These are phyloP conservation scores for Watersipora subatra DNA, from an alignment of 1,140 invertebrate species.

Conservation along the genomic window DNA sequence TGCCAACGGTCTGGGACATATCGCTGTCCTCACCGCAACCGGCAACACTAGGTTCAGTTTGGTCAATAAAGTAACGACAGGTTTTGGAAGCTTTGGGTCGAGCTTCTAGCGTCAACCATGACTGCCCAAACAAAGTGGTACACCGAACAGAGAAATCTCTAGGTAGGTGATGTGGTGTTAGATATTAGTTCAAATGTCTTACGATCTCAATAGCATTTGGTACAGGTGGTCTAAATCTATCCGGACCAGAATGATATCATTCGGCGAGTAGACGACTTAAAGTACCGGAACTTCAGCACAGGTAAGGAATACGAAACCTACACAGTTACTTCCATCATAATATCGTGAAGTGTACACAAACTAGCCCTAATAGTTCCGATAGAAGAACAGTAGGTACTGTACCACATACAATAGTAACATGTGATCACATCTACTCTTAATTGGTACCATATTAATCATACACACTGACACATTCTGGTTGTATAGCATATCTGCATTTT, in stretches of 20 bases:
- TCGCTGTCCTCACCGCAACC: background rate
- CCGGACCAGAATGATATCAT: background rate
- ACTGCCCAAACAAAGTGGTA: background rate
- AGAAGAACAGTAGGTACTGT: too few species aligned
- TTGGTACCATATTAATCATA: too few species aligned
- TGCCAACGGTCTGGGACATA: background rate
- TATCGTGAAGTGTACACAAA: too few species aligned
- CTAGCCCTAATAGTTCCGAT: too few species aligned
- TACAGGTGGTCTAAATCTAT: background rate
- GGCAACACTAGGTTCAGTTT: background rate
- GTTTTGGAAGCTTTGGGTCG: conserved; percentile 6
- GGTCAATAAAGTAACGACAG: background rate
- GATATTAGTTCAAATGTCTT: background rate
- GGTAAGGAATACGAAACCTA: too few species aligned
- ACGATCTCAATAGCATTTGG: background rate
- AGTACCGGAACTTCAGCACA: too few species aligned
- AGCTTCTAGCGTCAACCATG: background rate
- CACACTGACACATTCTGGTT: too few species aligned
- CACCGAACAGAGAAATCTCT: background rate
- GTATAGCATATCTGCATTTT: too few species aligned
- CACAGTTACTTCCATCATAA: too few species aligned
- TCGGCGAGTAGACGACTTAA: too few species aligned
- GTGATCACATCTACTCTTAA: too few species aligned
- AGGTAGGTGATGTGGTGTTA: conserved; percentile 1
- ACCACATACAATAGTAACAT: too few species aligned